These are phyloP conservation scores for Phoxinus phoxinus DNA, from an alignment of 2,113 vertebrate genomes.

Conservation along the genomic window DNA sequence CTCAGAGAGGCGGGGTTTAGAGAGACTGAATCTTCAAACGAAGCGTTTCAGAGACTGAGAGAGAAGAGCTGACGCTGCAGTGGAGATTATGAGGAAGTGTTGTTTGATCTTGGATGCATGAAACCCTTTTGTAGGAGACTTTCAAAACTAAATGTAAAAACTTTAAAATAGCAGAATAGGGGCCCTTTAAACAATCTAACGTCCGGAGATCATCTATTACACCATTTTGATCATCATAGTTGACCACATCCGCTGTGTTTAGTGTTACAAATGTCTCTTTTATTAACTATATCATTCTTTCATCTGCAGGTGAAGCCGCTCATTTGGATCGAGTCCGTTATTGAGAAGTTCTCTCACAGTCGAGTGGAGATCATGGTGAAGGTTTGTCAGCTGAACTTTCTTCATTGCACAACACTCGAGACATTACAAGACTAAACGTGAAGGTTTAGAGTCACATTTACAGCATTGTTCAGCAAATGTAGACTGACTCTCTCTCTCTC, in stretches of 20 bases:
- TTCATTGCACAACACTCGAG: not conserved
- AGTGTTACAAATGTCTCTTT: not conserved
- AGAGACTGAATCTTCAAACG: no score
- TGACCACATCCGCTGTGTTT: not conserved
- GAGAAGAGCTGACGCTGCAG: no score
- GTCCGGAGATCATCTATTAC: not conserved
- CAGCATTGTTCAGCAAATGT: not conserved
- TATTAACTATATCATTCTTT: not conserved
- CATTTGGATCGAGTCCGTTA: constrained; percentile 95
- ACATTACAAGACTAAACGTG: not conserved
- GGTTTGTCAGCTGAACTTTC: constrained; percentile 67
- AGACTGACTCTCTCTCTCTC: not conserved
- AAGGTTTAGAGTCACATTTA: not conserved
- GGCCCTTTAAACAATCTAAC: not conserved
- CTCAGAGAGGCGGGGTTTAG: no score
- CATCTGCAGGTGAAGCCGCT: constrained; percentile 86
- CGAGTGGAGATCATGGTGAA: constrained; percentile 94
- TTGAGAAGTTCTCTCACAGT: constrained; percentile 95
- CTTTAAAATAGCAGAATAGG: no score
- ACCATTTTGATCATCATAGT: no score
- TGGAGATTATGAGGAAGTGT: no score
- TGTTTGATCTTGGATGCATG: no score
- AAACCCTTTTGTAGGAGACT: no score
- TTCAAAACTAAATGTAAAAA: no score
- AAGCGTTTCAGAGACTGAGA: no score